A percentile compares a stretch with the other conserved stretches of the same genome.
Evolutionary conservation across 2,113 vertebrate genomes (phyloP).

Genomic region (Ifrita kowaldi): DNA sequence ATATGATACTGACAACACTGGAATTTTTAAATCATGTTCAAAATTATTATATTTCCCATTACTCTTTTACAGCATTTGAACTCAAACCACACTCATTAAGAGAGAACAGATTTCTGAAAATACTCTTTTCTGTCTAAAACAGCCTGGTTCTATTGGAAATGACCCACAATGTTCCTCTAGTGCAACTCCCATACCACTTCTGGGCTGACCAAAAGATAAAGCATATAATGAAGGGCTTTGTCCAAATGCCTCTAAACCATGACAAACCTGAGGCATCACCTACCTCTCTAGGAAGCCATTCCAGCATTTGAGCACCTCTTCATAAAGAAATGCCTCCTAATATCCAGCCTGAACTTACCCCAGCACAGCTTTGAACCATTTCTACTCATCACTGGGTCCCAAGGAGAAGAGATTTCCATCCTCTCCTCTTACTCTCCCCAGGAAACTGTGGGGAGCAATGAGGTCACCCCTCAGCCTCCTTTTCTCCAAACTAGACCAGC

Average conservation of each 20-base stretch:
- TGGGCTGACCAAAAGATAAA: background rate
- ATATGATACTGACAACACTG: accelerated
- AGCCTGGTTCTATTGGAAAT: background rate
- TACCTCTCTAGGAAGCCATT: too few relatives aligned
- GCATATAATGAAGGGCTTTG: background rate
- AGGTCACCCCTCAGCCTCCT: background rate
- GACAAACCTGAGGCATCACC: background rate
- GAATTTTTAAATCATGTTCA: background rate
- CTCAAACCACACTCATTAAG: background rate
- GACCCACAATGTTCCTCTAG: background rate
- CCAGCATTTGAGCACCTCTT: background rate
- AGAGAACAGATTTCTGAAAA: background rate
- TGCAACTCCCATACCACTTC: background rate
- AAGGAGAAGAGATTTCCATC: background rate
- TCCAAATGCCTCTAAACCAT: background rate
- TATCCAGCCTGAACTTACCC: background rate
- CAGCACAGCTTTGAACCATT: background rate
- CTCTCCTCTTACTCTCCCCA: background rate
- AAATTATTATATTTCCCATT: background rate
- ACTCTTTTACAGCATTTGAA: background rate
- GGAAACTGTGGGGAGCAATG: background rate
- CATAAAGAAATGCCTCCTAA: background rate
- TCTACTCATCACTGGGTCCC: too few relatives aligned
- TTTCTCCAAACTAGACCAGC: background rate
- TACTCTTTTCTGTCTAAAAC: background rate